Percentiles rank a stretch among this genome's conserved stretches.
phyloP scores from a whole-genome alignment of 1,140 invertebrate genomes.

The Whitmania pigra region DNA sequence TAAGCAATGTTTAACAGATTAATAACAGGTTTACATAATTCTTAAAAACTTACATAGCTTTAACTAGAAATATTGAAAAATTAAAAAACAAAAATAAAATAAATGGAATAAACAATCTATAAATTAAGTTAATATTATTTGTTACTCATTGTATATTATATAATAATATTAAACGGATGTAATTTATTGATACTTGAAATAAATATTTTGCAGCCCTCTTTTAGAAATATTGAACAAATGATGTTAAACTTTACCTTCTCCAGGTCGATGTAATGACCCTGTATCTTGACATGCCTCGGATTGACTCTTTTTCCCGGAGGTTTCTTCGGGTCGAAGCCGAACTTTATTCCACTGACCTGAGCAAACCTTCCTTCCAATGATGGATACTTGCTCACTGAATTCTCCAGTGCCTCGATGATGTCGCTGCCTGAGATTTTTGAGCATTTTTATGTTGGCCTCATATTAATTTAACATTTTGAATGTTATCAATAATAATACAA shows the following conservation, averaged over 20 bases:
- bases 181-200: neutral
- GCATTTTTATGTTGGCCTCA: neutral
- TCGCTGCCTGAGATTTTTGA: slow-evolving; percentile 47
- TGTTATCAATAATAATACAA: too few species aligned
- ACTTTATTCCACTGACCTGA: slow-evolving; percentile 60
- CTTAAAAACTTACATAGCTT: too few species aligned
- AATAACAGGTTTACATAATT: too few species aligned
- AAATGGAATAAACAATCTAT: neutral
- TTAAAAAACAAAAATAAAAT: too few species aligned
- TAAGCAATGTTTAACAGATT: too few species aligned
- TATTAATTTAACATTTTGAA: too few species aligned
- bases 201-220: neutral
- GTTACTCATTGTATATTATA: too few species aligned
- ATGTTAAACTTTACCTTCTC: slow-evolving; percentile 45
- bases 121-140: neutral
- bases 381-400: slow-evolving; percentile 62
- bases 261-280: slow-evolving; percentile 63
- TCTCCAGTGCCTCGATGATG: slow-evolving; percentile 64
- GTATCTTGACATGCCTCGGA: slow-evolving; percentile 59
- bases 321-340: slow-evolving; percentile 66
- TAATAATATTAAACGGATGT: too few species aligned
- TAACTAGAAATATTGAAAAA: too few species aligned
- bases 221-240: neutral
- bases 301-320: slow-evolving; percentile 58
- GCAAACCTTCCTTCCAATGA: slow-evolving; percentile 68